Percentiles rank a stretch among this genome's conserved stretches.
Conservation (phyloP, 2,888 invertebrate species). For the Phortica magna region DNA sequence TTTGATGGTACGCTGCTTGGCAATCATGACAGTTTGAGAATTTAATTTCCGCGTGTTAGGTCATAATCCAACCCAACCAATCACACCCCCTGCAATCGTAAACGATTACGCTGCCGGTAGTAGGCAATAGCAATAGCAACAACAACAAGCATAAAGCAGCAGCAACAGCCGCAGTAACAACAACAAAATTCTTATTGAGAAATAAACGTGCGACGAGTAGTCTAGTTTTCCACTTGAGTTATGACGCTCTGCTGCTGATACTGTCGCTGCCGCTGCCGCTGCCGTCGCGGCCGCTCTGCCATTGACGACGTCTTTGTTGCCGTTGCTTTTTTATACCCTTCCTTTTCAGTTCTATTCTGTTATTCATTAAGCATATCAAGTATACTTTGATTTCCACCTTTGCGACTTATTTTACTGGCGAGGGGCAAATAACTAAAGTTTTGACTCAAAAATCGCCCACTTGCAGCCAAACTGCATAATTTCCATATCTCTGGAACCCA, state of each 20-base stretch:
- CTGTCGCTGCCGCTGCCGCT: neutral
- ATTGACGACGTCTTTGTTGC: no score
- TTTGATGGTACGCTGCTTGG: neutral
- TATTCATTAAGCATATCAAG: no score
- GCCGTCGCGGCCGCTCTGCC: neutral
- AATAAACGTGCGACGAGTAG: slow-evolving; percentile 23
- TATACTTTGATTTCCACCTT: no score
- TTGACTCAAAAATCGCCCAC: no score
- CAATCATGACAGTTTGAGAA: slow-evolving; percentile 1
- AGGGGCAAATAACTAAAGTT: no score
- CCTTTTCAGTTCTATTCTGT: no score
- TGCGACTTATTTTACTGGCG: no score
- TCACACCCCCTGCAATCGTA: no score
- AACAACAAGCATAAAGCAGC: slow-evolving; percentile 9
- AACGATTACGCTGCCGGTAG: neutral
- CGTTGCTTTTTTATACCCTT: no score
- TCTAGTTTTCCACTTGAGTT: slow-evolving; percentile 33
- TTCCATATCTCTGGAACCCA: no score
- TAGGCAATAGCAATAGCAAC: neutral
- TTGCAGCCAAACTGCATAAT: no score
- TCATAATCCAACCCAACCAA: neutral
- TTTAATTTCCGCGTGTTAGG: slow-evolving; percentile 13
- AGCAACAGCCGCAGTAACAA: slow-evolving; percentile 3
- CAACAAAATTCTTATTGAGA: slow-evolving; percentile 28
- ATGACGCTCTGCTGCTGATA: neutral